Base-by-base conservation (phyloP, 2,888 invertebrate genomes). In the Campoplex nolae region DNA sequence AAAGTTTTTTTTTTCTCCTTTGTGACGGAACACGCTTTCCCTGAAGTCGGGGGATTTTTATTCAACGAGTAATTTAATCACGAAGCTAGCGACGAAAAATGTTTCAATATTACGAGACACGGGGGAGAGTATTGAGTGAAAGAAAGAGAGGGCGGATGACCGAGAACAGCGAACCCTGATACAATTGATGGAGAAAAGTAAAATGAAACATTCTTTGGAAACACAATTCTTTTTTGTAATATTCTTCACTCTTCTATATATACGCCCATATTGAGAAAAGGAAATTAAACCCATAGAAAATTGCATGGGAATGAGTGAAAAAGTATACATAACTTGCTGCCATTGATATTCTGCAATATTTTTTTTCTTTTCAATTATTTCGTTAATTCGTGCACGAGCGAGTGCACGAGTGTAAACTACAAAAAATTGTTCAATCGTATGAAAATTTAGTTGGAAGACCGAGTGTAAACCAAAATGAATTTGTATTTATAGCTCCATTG, bases 1-100 rank as follows among this genome's bases (percentile, higher is more conserved):
- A 78, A 87, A 85, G 82, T 87, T 85, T 85, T 35, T 54, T 58
- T 85, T 35, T 54, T 58, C 28, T 32, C 70, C 78, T 87, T 87
- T 83, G 85, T 79, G 56, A 70, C n/a, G 65, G 68, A 28, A 42
- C 70, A 68, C 45, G 42, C 65, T 75, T 11, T 13, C 32, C 70
- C 16, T 42, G 35, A 58, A 65, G 56, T 45, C 45, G 38, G 38
- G 65, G 70, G 54, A 84, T 85, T 76, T 79, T 79, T 73, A 79
- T 75, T 83, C 76, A 74, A 67, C 65, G 74, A 67, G 67, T 87
- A 85, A 85, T 85, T 87, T 83, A 77, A 85, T 85, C 58, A 85
- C 82, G 83, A 54, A 73, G n/a, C 58, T 58, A 68, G 82, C 42
- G 54, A 78, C 71, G 54, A 68, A 78, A 68, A 87, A 70, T 71